A percentile compares a stretch with the other conserved stretches of the same genome.
Evolutionary conservation across 1,140 invertebrate genomes (phyloP).

Genomic region (Pantala flavescens): DNA sequence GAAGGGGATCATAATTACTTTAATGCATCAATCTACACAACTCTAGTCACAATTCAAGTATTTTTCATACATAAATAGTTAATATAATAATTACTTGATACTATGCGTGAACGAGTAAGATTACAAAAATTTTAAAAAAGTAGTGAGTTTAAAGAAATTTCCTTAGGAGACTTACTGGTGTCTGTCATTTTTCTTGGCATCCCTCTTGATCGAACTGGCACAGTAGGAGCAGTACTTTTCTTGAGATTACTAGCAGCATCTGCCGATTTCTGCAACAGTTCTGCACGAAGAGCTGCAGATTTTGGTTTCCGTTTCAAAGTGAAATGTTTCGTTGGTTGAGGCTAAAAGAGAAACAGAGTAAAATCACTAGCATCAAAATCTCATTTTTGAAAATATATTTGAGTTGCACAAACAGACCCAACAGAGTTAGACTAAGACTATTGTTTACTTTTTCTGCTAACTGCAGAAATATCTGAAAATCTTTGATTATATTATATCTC

Average conservation of each 20-base stretch:
- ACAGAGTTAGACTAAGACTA: not conserved
- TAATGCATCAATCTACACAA: not conserved
- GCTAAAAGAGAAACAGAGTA: slow-evolving; percentile 25
- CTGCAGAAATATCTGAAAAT: too few species aligned
- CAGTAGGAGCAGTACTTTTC: slow-evolving; percentile 75
- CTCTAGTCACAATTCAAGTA: too few species aligned
- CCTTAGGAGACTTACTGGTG: slow-evolving; percentile 54
- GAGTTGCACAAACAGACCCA: not conserved
- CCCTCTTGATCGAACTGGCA: slow-evolving; percentile 81
- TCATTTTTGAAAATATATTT: not conserved
- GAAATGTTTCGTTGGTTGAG: slow-evolving; percentile 70
- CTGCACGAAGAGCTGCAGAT: slow-evolving; percentile 77
- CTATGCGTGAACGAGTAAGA: too few species aligned
- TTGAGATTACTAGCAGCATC: slow-evolving; percentile 84
- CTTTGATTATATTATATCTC: too few species aligned
- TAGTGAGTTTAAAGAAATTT: not conserved
- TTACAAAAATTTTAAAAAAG: too few species aligned
- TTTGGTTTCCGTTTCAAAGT: slow-evolving; percentile 91
- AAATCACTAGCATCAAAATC: not conserved
- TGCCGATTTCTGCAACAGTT: slow-evolving; percentile 80
- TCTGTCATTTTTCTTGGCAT: slow-evolving; percentile 96
- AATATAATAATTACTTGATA: too few species aligned
- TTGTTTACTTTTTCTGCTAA: not conserved
- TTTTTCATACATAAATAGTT: too few species aligned
- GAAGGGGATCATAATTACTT: not conserved